Evolutionary conservation across 2,888 invertebrate genomes (phyloP).

Genomic region (Oscheius sp.): DNA sequence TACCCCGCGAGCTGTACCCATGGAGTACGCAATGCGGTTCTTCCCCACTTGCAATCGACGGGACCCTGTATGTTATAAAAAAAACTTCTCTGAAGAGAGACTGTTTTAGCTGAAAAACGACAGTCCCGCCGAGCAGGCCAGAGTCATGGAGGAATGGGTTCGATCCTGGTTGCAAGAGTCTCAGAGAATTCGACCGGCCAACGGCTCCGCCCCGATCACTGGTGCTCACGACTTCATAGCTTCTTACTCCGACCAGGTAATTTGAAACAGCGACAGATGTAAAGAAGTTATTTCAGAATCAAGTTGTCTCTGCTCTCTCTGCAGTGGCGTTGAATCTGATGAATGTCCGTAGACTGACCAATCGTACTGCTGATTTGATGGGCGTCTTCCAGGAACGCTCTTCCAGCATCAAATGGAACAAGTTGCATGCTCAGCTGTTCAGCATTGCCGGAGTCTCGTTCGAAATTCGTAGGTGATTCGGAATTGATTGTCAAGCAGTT

Average conservation of each 20-base stretch:
- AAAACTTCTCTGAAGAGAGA: background rate
- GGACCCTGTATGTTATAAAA: constrained; percentile 8
- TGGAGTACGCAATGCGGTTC: constrained; percentile 46
- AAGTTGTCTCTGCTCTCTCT: constrained; percentile 41
- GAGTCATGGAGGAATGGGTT: constrained; percentile 32
- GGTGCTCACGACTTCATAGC: constrained; percentile 8
- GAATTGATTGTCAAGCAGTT: background rate
- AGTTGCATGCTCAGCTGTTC: constrained; percentile 16
- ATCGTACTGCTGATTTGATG: constrained; percentile 2
- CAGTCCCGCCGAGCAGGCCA: background rate
- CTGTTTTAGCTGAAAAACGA: constrained; percentile 15
- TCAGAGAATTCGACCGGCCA: background rate
- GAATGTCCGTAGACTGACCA: constrained; percentile 40
- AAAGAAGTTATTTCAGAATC: constrained; percentile 4
- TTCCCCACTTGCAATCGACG: constrained; percentile 21
- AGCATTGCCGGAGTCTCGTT: constrained; percentile 20
- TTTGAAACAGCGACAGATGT: too few relatives aligned
- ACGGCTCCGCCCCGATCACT: background rate
- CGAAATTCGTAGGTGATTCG: constrained; percentile 1
- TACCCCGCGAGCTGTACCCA: constrained; percentile 36
- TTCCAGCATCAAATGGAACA: background rate
- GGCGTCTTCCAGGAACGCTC: background rate
- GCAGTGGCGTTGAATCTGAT: constrained; percentile 52
- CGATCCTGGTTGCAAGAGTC: constrained; percentile 23
- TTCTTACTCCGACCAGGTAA: constrained; percentile 23